These are phyloP conservation scores for Lutjanus erythropterus DNA, from an alignment of 2,113 vertebrate genomes.

Conservation along the genomic window DNA sequence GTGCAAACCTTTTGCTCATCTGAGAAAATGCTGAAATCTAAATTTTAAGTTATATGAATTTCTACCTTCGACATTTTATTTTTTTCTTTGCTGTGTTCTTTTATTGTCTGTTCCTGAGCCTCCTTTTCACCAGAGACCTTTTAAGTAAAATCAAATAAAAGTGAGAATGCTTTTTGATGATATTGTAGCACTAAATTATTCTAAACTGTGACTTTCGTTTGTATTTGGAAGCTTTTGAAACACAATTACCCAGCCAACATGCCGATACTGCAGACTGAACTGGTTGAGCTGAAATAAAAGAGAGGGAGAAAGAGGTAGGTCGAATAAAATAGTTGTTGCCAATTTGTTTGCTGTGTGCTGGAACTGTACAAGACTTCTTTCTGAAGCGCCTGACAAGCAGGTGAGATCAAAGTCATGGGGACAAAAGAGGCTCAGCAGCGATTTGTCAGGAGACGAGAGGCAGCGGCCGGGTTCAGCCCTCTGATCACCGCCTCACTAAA, in stretches of 20 bases:
- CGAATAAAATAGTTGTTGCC: constrained; percentile 90
- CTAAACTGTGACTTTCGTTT: constrained; percentile 28
- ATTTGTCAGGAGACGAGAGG: constrained; percentile 96
- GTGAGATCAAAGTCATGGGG: constrained; percentile 94
- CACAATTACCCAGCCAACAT: constrained; percentile 10
- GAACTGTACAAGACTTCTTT: constrained; percentile 92
- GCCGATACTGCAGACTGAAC: background rate
- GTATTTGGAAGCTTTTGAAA: constrained; percentile 21
- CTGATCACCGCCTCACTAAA: constrained; percentile 92
- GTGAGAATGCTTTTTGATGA: background rate
- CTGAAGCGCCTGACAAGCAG: constrained; percentile 91
- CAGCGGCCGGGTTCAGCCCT: constrained; percentile 90
- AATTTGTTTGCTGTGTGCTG: constrained; percentile 93
- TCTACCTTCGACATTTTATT: background rate
- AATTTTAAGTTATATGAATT: background rate
- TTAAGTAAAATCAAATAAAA: background rate
- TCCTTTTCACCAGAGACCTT: background rate
- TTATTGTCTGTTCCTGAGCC: background rate
- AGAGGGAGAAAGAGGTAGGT: constrained; percentile 25
- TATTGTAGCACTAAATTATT: constrained; percentile 6
- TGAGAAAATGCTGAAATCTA: background rate
- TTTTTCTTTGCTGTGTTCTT: background rate
- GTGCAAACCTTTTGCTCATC: background rate
- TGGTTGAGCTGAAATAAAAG: constrained; percentile 24
- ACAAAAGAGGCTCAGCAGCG: constrained; percentile 95